Conservation (phyloP, 2,113 vertebrate species). For the Halichoeres trimaculatus region DNA sequence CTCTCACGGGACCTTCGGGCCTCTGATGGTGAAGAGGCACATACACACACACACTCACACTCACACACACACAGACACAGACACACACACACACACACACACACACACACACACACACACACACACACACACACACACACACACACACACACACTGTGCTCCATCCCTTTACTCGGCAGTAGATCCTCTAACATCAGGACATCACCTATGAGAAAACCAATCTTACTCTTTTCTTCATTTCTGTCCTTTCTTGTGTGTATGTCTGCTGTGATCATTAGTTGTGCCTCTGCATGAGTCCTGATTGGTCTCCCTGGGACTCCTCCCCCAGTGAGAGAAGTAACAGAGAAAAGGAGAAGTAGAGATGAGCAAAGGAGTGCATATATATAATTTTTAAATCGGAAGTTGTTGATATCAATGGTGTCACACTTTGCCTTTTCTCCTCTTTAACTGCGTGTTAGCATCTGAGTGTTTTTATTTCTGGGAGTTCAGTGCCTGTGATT, state of each 20-base stretch:
- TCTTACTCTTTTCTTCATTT: conserved; percentile 15
- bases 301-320: conserved; percentile 79
- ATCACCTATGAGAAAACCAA: conserved; percentile 56
- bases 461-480: background rate
- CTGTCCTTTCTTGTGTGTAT: conserved; percentile 4
- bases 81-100: conserved; percentile 36
- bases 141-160: background rate
- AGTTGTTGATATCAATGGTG: conserved; percentile 41
- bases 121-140: conserved; percentile 12
- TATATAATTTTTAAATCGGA: conserved; percentile 2
- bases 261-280: conserved; percentile 61
- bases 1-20: conserved; percentile 62
- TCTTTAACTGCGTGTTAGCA: background rate
- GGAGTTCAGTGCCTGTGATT: conserved; percentile 24
- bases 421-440: background rate
- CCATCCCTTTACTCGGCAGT: conserved; percentile 31
- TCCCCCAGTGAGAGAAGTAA: conserved; percentile 50
- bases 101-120: conserved; percentile 39
- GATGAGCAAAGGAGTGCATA: conserved; percentile 31
- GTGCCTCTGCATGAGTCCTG: conserved; percentile 64
- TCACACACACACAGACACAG: conserved; percentile 39
- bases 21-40: conserved; percentile 66
- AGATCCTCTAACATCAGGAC: conserved; percentile 36
- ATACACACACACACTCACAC: conserved; percentile 44
- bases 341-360: conserved; percentile 37